Evolutionary conservation across 2,888 invertebrate species (phyloP), one percentile per base, ranked within the genome.

Genomic region (Nemotelus nigrinus): DNA sequence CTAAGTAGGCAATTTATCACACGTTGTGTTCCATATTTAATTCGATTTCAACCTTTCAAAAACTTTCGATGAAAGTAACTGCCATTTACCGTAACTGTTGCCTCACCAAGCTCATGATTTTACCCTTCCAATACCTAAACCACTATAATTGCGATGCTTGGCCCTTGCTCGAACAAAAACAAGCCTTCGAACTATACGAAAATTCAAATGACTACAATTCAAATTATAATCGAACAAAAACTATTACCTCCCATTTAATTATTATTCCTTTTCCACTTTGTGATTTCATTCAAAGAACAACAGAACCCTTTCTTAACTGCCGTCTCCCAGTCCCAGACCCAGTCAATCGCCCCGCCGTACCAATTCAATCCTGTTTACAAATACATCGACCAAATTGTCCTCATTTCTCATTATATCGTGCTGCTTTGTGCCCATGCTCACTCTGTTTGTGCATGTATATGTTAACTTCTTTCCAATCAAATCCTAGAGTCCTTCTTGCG

Each of bases 401-500:
- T 70, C 70, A 70, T 70, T 70, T 70, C 44, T n/a, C 70, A 55
- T 53, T 43, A 55, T 70, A 45, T 53, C 70, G 43, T 55, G 25
- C 45, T 25, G n/a, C 47, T 45, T 53, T 43, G 45, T 25, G 67
- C 25, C 25, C 25, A 25, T 53, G 53, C 55, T 43, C 70, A 53
- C 4, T 53, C 65, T 65, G 47, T 70, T 43, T 70, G 53, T 70
- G 53, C 53, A 70, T 70, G 72, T 74, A 70, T 63, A 77, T 74
- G 77, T 79, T 79, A 74, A 78, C 78, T 78, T 78, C 78, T 79
- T 79, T 79, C 79, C 79, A 78, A 79, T 79, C 79, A 78, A 78
- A 72, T 77, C 72, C 79, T 64, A 72, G 75, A 78, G 78, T 76
- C 77, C 78, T 78, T 75, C 67, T 74, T 71, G 67, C 60, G 77